Percentiles rank a stretch among this genome's conserved stretches.
Conservation (phyloP, 2,888 invertebrate genomes). For the Pecten maximus region DNA sequence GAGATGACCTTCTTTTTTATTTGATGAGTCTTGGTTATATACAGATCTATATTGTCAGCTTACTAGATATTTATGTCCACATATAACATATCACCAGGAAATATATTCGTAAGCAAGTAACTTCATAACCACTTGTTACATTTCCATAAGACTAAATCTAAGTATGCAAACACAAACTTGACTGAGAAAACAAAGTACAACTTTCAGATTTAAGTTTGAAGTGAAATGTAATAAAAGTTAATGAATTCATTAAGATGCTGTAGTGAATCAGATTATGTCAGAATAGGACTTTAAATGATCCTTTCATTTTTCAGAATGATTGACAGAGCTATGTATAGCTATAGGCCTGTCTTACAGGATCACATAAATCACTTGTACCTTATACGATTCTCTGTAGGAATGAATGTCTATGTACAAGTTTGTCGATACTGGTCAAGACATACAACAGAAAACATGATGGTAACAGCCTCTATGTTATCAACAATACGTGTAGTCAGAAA, state of each 20-base stretch:
- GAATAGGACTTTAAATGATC: neutral
- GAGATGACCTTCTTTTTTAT: neutral
- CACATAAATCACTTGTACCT: neutral
- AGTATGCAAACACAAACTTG: neutral
- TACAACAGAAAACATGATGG: neutral
- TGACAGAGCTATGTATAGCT: neutral
- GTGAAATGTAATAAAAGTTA: neutral
- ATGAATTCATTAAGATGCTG: neutral
- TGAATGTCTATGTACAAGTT: too few relatives aligned
- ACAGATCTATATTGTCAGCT: neutral
- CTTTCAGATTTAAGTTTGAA: neutral
- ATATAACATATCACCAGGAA: neutral
- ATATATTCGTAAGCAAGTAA: too few relatives aligned
- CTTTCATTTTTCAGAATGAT: neutral
- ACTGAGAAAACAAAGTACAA: neutral
- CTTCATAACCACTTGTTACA: too few relatives aligned
- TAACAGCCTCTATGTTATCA: neutral
- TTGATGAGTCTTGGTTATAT: neutral
- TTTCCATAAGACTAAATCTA: neutral
- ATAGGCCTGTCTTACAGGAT: neutral
- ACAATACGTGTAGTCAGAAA: too few relatives aligned
- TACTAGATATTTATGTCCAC: neutral
- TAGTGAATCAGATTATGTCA: neutral
- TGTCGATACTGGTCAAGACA: too few relatives aligned
- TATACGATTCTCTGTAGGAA: neutral